These are phyloP conservation scores for Trematomus bernacchii DNA, from an alignment of 2,797 vertebrate species.

Conservation along the genomic window DNA sequence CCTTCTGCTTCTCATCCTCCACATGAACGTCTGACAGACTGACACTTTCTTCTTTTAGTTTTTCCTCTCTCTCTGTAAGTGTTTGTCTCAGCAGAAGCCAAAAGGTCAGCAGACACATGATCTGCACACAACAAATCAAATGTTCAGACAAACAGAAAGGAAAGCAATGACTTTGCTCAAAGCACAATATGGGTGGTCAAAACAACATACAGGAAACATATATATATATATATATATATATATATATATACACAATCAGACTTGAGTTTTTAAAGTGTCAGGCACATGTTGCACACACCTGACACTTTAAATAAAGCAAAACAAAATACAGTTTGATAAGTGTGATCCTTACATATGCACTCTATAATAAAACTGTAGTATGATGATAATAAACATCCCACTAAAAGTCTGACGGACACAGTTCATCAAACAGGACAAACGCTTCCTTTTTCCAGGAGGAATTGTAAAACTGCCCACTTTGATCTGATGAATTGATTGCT, in stretches of 20 bases:
- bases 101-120: constrained; percentile 95
- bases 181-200: constrained; percentile 9
- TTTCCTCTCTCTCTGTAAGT: constrained; percentile 92
- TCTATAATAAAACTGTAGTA: constrained; percentile 22
- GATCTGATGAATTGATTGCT: constrained; percentile 1
- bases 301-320: constrained; percentile 10
- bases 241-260: constrained; percentile 24
- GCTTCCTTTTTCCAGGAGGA: constrained; percentile 22
- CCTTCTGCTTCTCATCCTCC: constrained; percentile 87
- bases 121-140: constrained; percentile 76
- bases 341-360: constrained; percentile 2
- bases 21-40: constrained; percentile 92
- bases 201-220: not conserved
- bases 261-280: constrained; percentile 21
- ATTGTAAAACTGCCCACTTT: not conserved
- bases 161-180: constrained; percentile 34
- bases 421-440: constrained; percentile 27
- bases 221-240: not conserved
- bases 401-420: not conserved
- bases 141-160: constrained; percentile 22
- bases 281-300: not conserved
- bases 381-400: not conserved
- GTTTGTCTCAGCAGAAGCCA: constrained; percentile 97
- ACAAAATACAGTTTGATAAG: not conserved
- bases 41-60: constrained; percentile 84